These are phyloP conservation scores for Rhabdomys dilectus DNA, from an alignment of 2,113 vertebrate genomes.

Conservation along the genomic window DNA sequence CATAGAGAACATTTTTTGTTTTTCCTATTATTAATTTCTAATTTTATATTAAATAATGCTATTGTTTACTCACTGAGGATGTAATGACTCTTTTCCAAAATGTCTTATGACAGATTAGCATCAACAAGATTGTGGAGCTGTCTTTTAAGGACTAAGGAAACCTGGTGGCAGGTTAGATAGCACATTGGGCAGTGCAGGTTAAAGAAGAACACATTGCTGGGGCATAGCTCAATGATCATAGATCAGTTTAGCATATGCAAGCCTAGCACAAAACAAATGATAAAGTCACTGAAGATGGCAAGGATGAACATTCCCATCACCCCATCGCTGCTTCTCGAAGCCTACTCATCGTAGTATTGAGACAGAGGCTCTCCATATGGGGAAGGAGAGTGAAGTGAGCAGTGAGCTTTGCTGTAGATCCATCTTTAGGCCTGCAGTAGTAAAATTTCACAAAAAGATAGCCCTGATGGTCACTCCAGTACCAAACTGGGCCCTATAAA, in stretches of 20 bases:
- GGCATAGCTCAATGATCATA: background rate
- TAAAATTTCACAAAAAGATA: background rate
- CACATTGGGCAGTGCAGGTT: no score
- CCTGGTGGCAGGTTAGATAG: background rate
- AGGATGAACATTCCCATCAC: background rate
- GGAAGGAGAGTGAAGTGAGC: background rate
- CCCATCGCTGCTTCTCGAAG: background rate
- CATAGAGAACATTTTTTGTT: background rate
- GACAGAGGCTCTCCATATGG: background rate
- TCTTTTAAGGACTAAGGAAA: background rate
- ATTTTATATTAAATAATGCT: background rate
- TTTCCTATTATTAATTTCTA: background rate
- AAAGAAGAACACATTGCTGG: background rate
- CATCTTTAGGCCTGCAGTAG: background rate
- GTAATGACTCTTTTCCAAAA: background rate
- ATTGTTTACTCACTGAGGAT: background rate
- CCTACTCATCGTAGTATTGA: background rate
- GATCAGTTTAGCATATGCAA: background rate
- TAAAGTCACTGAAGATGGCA: background rate
- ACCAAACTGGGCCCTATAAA: background rate
- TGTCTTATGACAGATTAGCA: background rate
- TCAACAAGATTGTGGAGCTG: background rate
- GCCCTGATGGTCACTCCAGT: background rate
- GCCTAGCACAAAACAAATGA: no score
- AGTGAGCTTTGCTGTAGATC: background rate